Conservation (phyloP, 2,888 invertebrate species). For the Arrhopalites spinosus region DNA sequence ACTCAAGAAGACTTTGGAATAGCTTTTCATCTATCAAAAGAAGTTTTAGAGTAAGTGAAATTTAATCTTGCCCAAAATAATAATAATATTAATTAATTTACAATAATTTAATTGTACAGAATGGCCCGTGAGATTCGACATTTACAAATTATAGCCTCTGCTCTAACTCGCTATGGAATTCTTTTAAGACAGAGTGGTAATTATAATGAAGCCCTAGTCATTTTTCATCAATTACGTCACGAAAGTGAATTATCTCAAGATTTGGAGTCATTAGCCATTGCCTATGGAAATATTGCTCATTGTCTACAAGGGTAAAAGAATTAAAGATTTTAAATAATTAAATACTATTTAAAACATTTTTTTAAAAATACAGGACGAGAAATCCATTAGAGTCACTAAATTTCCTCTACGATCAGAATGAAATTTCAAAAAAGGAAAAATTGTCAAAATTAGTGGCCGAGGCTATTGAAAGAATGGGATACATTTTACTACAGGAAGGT, state of each 20-base stretch:
- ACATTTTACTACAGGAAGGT: conserved; percentile 2
- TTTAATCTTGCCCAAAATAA: background rate
- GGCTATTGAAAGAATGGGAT: background rate
- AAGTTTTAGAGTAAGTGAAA: conserved; percentile 6
- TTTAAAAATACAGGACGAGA: no score
- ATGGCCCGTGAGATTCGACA: conserved; percentile 13
- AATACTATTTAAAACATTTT: background rate
- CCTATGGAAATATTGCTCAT: background rate
- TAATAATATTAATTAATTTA: background rate
- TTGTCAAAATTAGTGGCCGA: background rate
- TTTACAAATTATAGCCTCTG: background rate
- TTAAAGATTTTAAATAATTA: background rate
- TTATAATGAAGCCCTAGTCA: background rate
- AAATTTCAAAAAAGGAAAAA: background rate
- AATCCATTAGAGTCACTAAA: background rate
- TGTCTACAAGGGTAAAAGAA: conserved; percentile 4
- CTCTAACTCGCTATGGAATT: conserved; percentile 7
- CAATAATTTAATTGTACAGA: no score
- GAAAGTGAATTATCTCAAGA: background rate
- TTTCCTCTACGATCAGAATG: background rate
- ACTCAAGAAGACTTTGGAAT: background rate
- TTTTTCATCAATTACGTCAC: conserved; percentile 8
- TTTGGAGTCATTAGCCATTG: conserved; percentile 7
- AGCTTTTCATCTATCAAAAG: conserved; percentile 1
- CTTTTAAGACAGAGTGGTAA: background rate